Base-by-base conservation (phyloP, 2,113 vertebrate genomes). In the Ramphastos sulfuratus region DNA sequence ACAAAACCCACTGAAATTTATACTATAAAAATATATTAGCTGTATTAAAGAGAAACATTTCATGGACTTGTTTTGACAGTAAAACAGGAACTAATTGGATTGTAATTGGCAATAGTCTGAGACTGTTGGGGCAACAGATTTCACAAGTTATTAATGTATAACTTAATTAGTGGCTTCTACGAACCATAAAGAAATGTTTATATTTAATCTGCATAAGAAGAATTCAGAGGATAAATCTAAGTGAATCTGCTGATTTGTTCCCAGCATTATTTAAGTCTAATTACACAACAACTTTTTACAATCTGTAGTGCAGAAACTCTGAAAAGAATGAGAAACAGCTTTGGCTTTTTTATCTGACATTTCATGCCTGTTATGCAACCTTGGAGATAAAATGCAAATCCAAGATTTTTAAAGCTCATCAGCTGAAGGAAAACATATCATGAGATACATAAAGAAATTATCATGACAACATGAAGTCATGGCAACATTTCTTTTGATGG, bases 161-260 rank as follows among this genome's bases (percentile, higher is more conserved):
- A 90, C 74, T 96, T 96, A 96, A 97, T 97, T 97, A 97, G 75
- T 25, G n/a, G 33, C 55, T 87, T 92, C 93, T 95, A 75, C 35
- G 24, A 97, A 94, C 33, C 77, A 92, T 87, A 96, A 94, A 91
- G 79, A 85, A 91, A 93, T 87, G 19, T 75, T 96, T 89, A 79
- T 72, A 91, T 50, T 92, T 95, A 93, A 95, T 95, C 16, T 72
- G 72, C n/a, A 52, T 14, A 93, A 69, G 58, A 65, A 96, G 67
- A 65, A 89, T 64, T 91, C 92, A 88, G 94, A 91, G 80, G 59
- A 78, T 60, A 95, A 85, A 10, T 50, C 73, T 66, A 73, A 52
- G 8, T 39, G 27, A 74, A 74, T 50, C 17, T 7, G 0, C 18
- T 73, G 30, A 31, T 60, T 77, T 70, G 4, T 56, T 71, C 74